These are phyloP conservation scores for Sminthurinus aureus DNA, from an alignment of 2,888 invertebrate species.

Conservation along the genomic window DNA sequence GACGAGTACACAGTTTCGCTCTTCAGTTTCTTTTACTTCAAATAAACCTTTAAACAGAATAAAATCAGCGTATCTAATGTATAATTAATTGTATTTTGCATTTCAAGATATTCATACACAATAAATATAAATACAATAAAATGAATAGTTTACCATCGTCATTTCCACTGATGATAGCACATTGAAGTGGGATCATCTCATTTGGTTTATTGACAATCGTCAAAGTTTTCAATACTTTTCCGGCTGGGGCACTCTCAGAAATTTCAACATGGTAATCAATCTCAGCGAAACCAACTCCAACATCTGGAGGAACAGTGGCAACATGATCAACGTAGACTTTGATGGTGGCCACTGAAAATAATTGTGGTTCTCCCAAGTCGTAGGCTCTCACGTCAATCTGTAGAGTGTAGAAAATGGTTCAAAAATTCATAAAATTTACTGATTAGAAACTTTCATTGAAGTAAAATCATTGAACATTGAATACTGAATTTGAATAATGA, in stretches of 20 bases:
- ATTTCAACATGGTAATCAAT: constrained; percentile 79
- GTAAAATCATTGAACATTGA: no score
- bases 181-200: constrained; percentile 75
- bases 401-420: no score
- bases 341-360: constrained; percentile 81
- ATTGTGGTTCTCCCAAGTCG: constrained; percentile 84
- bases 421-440: no score
- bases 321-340: constrained; percentile 85
- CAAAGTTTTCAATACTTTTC: constrained; percentile 73
- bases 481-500: no score
- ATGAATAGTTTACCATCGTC: constrained; percentile 69
- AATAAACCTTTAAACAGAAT: constrained; percentile 69
- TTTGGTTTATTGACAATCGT: constrained; percentile 78
- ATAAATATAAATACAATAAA: constrained; percentile 4
- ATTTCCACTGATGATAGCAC: constrained; percentile 80
- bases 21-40: constrained; percentile 75
- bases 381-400: constrained; percentile 85
- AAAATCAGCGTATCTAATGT: background rate
- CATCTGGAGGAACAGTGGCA: constrained; percentile 74
- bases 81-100: background rate
- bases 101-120: no score
- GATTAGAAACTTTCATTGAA: no score
- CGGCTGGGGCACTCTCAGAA: constrained; percentile 76
- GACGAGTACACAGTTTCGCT: constrained; percentile 82
- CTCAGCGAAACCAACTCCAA: constrained; percentile 86